These are phyloP conservation scores for Pantherophis alleghaniensis DNA, from an alignment of 2,797 vertebrate genomes.

Conservation along the genomic window DNA sequence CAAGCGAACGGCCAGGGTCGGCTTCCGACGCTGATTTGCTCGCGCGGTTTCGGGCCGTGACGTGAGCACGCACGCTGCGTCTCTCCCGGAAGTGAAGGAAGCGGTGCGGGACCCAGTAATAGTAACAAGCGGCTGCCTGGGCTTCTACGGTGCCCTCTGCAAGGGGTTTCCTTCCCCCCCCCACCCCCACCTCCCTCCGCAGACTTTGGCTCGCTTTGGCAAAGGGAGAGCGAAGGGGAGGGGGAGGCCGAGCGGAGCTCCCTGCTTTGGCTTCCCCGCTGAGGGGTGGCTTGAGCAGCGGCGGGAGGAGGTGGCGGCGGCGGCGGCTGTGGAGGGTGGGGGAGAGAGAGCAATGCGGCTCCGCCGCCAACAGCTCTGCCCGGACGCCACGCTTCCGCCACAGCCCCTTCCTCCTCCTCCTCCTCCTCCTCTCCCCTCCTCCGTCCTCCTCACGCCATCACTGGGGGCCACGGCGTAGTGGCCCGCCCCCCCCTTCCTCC, in stretches of 20 bases:
- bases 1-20: background rate
- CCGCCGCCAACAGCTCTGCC: background rate
- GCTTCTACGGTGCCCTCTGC: background rate
- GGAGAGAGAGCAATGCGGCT: background rate
- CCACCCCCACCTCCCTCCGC: no score
- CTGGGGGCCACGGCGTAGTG: conserved; percentile 10
- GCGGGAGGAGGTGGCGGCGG: background rate
- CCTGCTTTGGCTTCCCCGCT: background rate
- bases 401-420: background rate
- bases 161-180: background rate
- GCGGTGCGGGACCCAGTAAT: background rate
- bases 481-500: background rate
- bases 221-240: background rate
- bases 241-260: background rate
- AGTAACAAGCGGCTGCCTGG: background rate
- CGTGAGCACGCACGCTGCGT: background rate
- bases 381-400: conserved; percentile 11
- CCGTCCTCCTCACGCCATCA: background rate
- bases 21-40: background rate
- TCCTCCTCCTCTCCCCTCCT: background rate
- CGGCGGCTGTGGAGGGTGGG: background rate
- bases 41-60: background rate
- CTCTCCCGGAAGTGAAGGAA: conserved; percentile 25
- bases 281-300: background rate
- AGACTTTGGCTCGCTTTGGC: background rate